These are phyloP conservation scores for Tipula confusa DNA, from an alignment of 2,888 invertebrate species.

Conservation along the genomic window DNA sequence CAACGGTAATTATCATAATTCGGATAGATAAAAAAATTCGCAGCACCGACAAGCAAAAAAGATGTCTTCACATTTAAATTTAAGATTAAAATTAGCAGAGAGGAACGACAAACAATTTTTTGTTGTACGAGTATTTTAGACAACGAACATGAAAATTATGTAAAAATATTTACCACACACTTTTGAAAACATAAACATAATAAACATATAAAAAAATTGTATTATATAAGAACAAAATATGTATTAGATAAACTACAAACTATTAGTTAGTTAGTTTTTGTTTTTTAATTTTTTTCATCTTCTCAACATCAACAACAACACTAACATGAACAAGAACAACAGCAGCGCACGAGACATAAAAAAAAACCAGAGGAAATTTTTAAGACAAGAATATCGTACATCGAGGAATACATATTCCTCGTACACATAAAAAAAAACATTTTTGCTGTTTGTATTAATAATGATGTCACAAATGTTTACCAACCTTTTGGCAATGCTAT, in stretches of 20 bases:
- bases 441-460: background rate
- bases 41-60: background rate
- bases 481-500: background rate
- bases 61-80: background rate
- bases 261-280: background rate
- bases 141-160: constrained; percentile 25
- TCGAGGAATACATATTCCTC: too few species aligned
- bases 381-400: constrained; percentile 10
- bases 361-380: background rate
- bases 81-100: background rate
- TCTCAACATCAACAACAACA: background rate
- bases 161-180: constrained; percentile 14
- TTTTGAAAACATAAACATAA: background rate
- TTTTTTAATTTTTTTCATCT: too few species aligned
- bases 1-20: background rate
- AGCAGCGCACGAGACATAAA: background rate
- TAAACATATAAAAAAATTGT: background rate
- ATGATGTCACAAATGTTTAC: constrained; percentile 9
- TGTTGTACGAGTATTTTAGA: background rate
- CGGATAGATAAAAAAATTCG: background rate
- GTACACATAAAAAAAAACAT: background rate
- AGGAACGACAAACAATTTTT: background rate
- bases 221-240: background rate
- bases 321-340: background rate
- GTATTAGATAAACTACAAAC: constrained; percentile 15